Base-by-base conservation (phyloP, 2,888 invertebrate genomes). In the Muscina levida region DNA sequence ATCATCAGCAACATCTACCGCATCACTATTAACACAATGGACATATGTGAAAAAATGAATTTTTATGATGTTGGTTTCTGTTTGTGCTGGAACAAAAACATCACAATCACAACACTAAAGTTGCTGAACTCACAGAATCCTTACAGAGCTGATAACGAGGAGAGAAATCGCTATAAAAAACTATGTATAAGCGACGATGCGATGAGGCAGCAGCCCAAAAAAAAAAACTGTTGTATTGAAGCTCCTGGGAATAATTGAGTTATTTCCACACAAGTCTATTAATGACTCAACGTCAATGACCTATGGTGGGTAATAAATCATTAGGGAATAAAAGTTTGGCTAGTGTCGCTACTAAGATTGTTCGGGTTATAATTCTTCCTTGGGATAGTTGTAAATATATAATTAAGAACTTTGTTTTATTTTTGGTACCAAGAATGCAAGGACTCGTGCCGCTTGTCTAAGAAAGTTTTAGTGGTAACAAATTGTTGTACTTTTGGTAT, bases 61-160 rank as follows among this genome's bases (percentile, higher is more conserved):
- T 53, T 67, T 67, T 67, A 48, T 67, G 13, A 48, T 31, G 2
- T 51, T 1, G 6, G 11, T 37, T 22, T 31, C 15, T 26, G 19
- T 48, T 19, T 51, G 17, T n/a, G n/a, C n/a, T 51, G 53, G 37
- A 68, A 68, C 8, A 67, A 31, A 31, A 31, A 31, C 31, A 31
- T 5, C 31, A 31, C 3, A n/a, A n/a, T n/a, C n/a, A n/a, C n/a
- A n/a, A n/a, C n/a, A n/a, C 3, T 31, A 8, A 31, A 5, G 31
- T 31, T 31, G 48, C 48, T 67, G 48, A 31, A 31, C 13, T 37
- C 11, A 31, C 59, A 31, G 39, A 59, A 59, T 31, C 31, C 10
- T 13, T 4, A 59, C 13, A 39, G 66, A 15, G 15, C 48, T 48
- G 48, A 62, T 42, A 62, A 62, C 15, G 17, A 39, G 19, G 37